phyloP scores from a whole-genome alignment of 2,113 vertebrate genomes.

The Hydrochoerus hydrochaeris region DNA sequence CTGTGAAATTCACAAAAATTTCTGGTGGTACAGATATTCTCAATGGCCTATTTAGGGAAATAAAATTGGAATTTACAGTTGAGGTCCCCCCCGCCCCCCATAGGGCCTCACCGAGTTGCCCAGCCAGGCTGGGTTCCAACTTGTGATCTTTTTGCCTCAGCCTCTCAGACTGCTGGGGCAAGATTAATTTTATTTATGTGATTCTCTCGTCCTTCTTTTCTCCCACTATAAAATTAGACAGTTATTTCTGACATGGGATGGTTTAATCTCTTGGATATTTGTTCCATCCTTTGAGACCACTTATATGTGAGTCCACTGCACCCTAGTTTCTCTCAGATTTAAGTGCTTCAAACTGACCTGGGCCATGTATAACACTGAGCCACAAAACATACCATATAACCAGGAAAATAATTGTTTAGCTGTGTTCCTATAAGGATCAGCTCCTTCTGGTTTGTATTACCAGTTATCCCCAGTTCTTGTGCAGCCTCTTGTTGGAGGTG shows the following conservation, averaged over 20 bases:
- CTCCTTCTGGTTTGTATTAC: slow-evolving; percentile 58
- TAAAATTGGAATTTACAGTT: slow-evolving; percentile 23
- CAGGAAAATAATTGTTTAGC: slow-evolving; percentile 55
- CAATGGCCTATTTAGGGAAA: neutral
- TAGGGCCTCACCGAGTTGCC: neutral
- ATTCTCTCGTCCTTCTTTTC: neutral
- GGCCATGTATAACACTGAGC: neutral
- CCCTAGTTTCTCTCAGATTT: slow-evolving; percentile 18
- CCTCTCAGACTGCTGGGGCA: neutral
- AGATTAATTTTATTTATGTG: neutral
- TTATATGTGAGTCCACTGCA: neutral
- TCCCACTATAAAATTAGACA: neutral
- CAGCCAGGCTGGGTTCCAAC: neutral
- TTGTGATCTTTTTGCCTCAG: neutral
- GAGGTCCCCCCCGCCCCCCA: neutral
- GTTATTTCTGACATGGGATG: neutral
- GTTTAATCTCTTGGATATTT: neutral
- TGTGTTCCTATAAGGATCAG: slow-evolving; percentile 46
- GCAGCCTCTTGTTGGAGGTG: slow-evolving; percentile 26
- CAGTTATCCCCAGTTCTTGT: slow-evolving; percentile 57
- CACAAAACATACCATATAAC: neutral
- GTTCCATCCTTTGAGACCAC: neutral
- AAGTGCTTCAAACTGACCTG: slow-evolving; percentile 26
- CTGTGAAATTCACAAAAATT: slow-evolving; percentile 45
- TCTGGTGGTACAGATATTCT: neutral